phyloP scores from a whole-genome alignment of 2,888 invertebrate genomes.

The Dynastes grantii region DNA sequence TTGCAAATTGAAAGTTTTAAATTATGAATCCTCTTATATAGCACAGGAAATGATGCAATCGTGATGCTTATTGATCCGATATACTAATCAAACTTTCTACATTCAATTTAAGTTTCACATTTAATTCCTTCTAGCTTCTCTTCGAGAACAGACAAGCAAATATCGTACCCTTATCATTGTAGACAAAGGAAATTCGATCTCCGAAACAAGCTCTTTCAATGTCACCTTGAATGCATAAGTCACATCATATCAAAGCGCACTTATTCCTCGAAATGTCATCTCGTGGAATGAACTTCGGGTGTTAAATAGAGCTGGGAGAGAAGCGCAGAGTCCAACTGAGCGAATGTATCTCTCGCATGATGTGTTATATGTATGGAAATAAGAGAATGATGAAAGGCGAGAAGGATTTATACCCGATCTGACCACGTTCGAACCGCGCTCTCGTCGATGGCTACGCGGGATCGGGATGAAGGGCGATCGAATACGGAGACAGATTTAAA shows the following conservation, averaged over 20 bases:
- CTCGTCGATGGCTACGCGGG: slow-evolving; percentile 3
- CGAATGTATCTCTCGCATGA: slow-evolving; percentile 64
- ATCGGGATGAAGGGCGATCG: slow-evolving; percentile 27
- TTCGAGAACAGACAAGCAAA: too few species aligned
- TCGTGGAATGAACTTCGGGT: slow-evolving; percentile 21
- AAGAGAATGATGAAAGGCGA: slow-evolving; percentile 68
- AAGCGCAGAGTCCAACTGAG: slow-evolving; percentile 61
- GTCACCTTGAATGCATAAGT: slow-evolving; percentile 16
- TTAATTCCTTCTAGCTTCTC: too few species aligned
- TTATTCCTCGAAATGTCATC: slow-evolving; percentile 25
- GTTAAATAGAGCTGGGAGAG: slow-evolving; percentile 42
- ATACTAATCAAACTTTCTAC: too few species aligned
- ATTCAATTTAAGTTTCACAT: too few species aligned
- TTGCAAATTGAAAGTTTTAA: too few species aligned
- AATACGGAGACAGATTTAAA: slow-evolving; percentile 47
- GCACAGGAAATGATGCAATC: too few species aligned
- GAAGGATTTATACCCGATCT: slow-evolving; percentile 66
- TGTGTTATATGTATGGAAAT: slow-evolving; percentile 69
- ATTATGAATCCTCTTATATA: too few species aligned
- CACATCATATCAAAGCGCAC: slow-evolving; percentile 25
- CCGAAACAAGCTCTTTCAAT: not conserved
- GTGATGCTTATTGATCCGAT: too few species aligned
- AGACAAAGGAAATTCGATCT: not conserved
- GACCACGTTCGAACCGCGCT: slow-evolving; percentile 57
- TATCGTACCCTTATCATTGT: not conserved